phyloP scores from a whole-genome alignment of 2,888 invertebrate genomes.

The Phalangium opilio region DNA sequence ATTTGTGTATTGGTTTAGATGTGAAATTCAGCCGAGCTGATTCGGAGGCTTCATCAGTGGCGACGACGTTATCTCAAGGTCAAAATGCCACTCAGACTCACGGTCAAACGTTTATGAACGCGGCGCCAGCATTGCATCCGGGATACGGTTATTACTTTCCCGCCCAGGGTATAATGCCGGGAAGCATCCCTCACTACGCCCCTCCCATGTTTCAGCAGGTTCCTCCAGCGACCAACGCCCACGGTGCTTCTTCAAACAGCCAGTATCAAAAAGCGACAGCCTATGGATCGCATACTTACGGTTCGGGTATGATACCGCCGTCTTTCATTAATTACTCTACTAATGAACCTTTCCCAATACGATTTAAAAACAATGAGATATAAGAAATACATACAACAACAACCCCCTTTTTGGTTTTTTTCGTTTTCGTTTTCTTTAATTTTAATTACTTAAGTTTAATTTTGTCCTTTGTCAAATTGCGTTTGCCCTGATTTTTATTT shows the following conservation, averaged over 20 bases:
- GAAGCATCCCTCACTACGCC: conserved; percentile 15
- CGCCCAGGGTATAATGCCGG: conserved; percentile 18
- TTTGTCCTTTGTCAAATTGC: no score
- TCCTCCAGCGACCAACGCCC: conserved; percentile 54
- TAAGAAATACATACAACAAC: no score
- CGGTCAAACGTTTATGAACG: conserved; percentile 40
- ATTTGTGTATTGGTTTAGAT: conserved; percentile 22
- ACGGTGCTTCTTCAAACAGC: conserved; percentile 46
- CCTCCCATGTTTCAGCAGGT: conserved; percentile 36
- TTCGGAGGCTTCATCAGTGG: conserved; percentile 46
- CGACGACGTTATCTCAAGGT: conserved; percentile 50
- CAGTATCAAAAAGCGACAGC: conserved; percentile 41
- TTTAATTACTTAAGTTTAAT: no score
- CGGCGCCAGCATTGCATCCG: conserved; percentile 44
- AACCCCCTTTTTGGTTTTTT: no score
- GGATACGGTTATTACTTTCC: conserved; percentile 56
- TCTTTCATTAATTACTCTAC: no score
- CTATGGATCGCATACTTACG: conserved; percentile 29
- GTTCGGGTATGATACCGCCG: conserved; percentile 25
- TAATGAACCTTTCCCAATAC: no score
- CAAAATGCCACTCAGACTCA: conserved; percentile 38
- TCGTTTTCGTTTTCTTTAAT: no score
- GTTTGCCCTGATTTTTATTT: no score
- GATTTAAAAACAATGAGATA: no score
- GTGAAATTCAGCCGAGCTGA: conserved; percentile 47